Conservation (phyloP, 2,888 invertebrate genomes). For the Rhogogaster chlorosoma region DNA sequence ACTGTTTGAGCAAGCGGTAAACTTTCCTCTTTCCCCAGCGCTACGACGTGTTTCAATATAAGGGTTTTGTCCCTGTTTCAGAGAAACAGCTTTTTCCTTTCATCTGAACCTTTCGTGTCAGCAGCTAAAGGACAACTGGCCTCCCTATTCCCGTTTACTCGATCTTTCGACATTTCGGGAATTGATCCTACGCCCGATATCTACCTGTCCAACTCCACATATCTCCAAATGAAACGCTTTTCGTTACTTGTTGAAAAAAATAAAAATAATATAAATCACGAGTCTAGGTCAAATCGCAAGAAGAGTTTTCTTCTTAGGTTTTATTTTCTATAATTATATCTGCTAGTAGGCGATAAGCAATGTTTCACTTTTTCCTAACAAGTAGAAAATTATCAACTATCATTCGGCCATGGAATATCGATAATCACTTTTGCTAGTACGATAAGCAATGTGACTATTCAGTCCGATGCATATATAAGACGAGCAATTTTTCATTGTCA, state of each 20-base stretch:
- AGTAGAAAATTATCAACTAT: no score
- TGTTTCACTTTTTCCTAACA: no score
- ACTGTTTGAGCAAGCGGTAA: slow-evolving; percentile 45
- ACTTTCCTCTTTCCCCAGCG: slow-evolving; percentile 33
- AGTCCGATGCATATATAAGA: no score
- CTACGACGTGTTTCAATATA: slow-evolving; percentile 39
- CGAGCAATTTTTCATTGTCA: no score
- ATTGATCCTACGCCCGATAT: not conserved
- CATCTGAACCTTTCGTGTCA: slow-evolving; percentile 24
- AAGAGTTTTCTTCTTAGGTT: not conserved
- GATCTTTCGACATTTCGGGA: not conserved
- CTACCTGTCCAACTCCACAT: not conserved
- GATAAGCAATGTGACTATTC: no score
- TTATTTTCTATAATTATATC: no score
- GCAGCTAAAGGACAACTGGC: not conserved
- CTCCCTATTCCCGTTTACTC: slow-evolving; percentile 11
- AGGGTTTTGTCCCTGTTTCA: slow-evolving; percentile 48
- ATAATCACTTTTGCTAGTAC: no score
- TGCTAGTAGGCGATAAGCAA: no score
- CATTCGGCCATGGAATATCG: no score
- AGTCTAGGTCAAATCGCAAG: not conserved
- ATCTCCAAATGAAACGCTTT: not conserved
- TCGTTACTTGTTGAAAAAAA: not conserved
- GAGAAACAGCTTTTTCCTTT: slow-evolving; percentile 57
- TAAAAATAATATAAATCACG: not conserved